These are phyloP conservation scores for Gallinago stenura DNA, from an alignment of 2,797 vertebrate genomes.

Conservation along the genomic window DNA sequence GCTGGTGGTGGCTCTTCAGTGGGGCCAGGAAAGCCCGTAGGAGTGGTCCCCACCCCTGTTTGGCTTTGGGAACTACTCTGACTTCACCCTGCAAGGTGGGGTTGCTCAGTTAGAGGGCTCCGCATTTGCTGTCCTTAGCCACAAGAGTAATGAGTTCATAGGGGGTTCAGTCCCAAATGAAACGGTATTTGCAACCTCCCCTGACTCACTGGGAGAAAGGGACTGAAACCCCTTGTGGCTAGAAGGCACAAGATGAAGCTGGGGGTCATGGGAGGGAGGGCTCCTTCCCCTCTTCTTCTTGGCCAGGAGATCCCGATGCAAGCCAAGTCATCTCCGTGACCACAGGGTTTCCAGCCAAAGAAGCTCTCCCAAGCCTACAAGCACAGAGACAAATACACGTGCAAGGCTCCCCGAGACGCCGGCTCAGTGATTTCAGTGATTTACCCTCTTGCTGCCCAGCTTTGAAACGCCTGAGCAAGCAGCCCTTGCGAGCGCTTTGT, in stretches of 20 bases:
- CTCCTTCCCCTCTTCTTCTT: background rate
- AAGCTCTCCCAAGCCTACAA: background rate
- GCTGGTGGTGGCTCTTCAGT: rapidly evolving
- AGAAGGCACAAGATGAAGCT: background rate
- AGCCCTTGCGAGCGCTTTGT: background rate
- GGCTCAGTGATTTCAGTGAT: background rate
- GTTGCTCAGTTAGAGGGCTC: rapidly evolving
- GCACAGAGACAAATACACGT: rapidly evolving
- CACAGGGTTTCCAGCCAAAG: background rate
- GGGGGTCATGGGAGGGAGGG: rapidly evolving
- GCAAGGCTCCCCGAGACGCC: background rate
- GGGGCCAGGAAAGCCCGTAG: rapidly evolving
- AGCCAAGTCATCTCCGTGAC: background rate
- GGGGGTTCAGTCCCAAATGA: background rate
- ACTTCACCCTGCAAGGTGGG: background rate
- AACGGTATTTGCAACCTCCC: background rate
- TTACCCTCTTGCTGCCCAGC: background rate
- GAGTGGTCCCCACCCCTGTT: rapidly evolving
- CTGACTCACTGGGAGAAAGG: rapidly evolving
- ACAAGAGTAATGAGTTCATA: background rate
- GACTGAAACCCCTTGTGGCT: background rate
- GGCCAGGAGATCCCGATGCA: background rate
- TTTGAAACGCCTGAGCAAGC: background rate
- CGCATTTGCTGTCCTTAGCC: rapidly evolving
- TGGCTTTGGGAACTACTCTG: background rate